These are phyloP conservation scores for Hirtodrosophila histrioides DNA, from an alignment of 2,888 invertebrate genomes.

Conservation along the genomic window DNA sequence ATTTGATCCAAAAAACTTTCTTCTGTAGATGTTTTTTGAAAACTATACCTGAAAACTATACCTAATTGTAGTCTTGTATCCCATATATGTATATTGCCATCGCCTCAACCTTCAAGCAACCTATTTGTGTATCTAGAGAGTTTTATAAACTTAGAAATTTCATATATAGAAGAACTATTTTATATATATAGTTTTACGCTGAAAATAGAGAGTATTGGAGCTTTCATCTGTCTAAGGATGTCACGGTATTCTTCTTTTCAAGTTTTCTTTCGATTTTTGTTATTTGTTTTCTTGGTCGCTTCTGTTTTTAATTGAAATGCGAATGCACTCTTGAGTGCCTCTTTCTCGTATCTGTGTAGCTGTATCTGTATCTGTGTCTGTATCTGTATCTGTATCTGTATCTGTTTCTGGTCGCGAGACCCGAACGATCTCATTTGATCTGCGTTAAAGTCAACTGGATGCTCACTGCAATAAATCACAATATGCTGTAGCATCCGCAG, in stretches of 20 bases:
- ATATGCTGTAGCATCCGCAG: conserved; percentile 43
- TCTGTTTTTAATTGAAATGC: conserved; percentile 78
- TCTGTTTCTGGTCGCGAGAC: conserved; percentile 7
- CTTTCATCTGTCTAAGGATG: conserved; percentile 3
- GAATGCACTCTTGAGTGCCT: conserved; percentile 75
- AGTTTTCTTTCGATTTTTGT: conserved; percentile 34
- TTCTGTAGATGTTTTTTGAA: no score
- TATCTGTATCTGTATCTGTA: conserved; percentile 11
- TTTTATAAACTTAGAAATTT: no score
- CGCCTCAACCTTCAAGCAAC: no score
- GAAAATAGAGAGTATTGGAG: conserved; percentile 16
- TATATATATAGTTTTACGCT: not conserved
- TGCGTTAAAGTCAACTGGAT: conserved; percentile 30
- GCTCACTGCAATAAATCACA: conserved; percentile 55
- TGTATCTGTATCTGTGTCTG: conserved; percentile 7
- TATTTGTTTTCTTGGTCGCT: conserved; percentile 43
- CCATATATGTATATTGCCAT: no score
- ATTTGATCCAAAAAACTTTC: no score
- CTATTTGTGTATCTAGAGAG: no score
- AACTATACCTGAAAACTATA: no score
- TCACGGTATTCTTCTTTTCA: conserved; percentile 13
- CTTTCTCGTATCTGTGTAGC: conserved; percentile 2
- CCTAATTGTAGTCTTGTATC: no score
- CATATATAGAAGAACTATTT: no score
- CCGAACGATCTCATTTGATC: conserved; percentile 46